A percentile compares a stretch with the other conserved stretches of the same genome.
Evolutionary conservation across 2,797 vertebrate species (phyloP).

Genomic region (Gambusia yucatana): DNA sequence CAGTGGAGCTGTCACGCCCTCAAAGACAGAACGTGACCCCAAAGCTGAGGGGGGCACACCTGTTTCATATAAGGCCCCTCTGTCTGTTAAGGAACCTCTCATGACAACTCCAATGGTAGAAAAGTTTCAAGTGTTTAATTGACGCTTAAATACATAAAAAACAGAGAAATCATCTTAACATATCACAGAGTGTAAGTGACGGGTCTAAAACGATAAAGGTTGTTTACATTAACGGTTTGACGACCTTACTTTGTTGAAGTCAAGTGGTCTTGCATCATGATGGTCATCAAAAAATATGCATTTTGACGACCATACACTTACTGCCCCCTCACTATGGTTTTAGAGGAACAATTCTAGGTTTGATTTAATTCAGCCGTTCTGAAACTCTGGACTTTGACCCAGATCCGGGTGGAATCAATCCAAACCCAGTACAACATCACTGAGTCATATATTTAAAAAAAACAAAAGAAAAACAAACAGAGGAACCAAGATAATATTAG

Average conservation of each 20-base stretch:
- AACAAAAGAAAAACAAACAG: not conserved
- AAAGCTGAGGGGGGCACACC: slow-evolving; percentile 74
- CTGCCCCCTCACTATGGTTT: slow-evolving; percentile 50
- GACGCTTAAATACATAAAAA: slow-evolving; percentile 57
- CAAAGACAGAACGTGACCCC: slow-evolving; percentile 71
- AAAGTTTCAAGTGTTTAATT: slow-evolving; percentile 71
- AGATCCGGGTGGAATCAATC: not conserved
- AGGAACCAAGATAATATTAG: not conserved
- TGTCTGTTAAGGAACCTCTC: slow-evolving; percentile 61
- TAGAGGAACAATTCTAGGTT: slow-evolving; percentile 19
- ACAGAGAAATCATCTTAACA: slow-evolving; percentile 56
- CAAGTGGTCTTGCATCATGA: too few relatives aligned
- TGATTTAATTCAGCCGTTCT: not conserved
- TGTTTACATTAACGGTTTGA: slow-evolving; percentile 10
- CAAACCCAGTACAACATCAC: not conserved
- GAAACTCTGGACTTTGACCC: not conserved
- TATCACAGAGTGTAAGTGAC: slow-evolving; percentile 59
- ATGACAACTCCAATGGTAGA: slow-evolving; percentile 61
- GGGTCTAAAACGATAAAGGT: slow-evolving; percentile 35
- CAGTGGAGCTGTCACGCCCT: slow-evolving; percentile 74
- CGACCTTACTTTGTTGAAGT: slow-evolving; percentile 30
- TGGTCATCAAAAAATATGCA: slow-evolving; percentile 13
- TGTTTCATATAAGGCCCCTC: slow-evolving; percentile 69
- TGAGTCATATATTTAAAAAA: not conserved
- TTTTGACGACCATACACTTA: slow-evolving; percentile 55